phyloP scores from a whole-genome alignment of 2,888 invertebrate species.

The Portevinia maculata region DNA sequence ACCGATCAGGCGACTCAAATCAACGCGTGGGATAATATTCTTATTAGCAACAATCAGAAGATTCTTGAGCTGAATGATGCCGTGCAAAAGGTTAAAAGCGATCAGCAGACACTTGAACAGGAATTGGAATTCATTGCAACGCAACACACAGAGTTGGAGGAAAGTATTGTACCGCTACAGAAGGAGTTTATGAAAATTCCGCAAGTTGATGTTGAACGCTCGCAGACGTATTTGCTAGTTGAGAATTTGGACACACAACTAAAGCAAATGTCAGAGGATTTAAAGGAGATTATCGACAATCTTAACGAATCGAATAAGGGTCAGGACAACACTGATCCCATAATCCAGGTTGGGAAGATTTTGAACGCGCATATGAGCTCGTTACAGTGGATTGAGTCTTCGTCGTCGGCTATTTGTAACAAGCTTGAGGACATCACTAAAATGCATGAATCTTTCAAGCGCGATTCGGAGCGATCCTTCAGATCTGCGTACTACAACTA shows the following conservation, averaged over 20 bases:
- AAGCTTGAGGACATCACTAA: constrained; percentile 92
- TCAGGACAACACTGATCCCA: constrained; percentile 93
- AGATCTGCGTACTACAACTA: constrained; percentile 84
- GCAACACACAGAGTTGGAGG: constrained; percentile 96
- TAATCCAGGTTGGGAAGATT: constrained; percentile 96
- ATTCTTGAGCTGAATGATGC: constrained; percentile 93
- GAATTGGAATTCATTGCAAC: constrained; percentile 96
- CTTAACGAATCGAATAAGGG: constrained; percentile 94
- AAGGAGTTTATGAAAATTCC: constrained; percentile 88
- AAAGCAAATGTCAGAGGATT: constrained; percentile 96
- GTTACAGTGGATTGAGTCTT: constrained; percentile 96
- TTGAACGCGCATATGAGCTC: constrained; percentile 98
- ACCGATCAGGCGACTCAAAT: constrained; percentile 97
- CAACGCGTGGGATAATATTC: constrained; percentile 96
- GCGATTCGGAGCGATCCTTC: constrained; percentile 89
- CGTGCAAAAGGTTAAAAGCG: constrained; percentile 93
- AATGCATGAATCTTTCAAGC: constrained; percentile 89
- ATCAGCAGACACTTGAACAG: constrained; percentile 94
- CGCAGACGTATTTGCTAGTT: constrained; percentile 94
- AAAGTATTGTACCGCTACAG: constrained; percentile 93
- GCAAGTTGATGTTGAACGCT: constrained; percentile 93
- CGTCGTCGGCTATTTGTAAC: constrained; percentile 89
- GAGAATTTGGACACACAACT: constrained; percentile 96
- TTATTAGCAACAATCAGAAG: constrained; percentile 96
- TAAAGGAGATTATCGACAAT: constrained; percentile 97